Evolutionary conservation across 2,797 vertebrate genomes (phyloP).

Genomic region (Macropus fuliginosus): DNA sequence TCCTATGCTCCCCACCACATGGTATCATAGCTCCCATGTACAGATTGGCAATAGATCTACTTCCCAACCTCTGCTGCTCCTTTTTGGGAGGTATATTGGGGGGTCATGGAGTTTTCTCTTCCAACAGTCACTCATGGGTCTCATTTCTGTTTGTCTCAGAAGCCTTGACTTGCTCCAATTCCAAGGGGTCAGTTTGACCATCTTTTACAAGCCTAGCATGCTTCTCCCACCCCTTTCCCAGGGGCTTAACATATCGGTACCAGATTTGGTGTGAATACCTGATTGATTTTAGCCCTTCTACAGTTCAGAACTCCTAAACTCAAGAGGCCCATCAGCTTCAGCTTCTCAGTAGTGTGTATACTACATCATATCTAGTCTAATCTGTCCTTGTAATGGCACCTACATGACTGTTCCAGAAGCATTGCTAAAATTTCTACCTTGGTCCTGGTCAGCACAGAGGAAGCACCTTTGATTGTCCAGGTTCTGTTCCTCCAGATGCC

Average conservation of each 20-base stretch:
- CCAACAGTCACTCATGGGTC: background rate
- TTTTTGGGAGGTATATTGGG: background rate
- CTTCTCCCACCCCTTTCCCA: background rate
- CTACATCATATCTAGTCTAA: background rate
- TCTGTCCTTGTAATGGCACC: background rate
- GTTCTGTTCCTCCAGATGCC: background rate
- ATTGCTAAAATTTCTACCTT: background rate
- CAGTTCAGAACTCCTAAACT: background rate
- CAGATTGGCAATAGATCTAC: background rate
- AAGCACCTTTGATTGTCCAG: background rate
- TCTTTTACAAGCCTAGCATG: background rate
- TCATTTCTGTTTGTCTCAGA: background rate
- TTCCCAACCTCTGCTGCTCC: background rate
- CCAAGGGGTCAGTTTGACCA: background rate
- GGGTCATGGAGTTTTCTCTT: background rate
- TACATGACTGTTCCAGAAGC: background rate
- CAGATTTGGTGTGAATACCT: background rate
- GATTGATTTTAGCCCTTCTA: background rate
- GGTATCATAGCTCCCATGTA: background rate
- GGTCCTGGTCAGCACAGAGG: background rate
- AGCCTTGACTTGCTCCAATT: background rate
- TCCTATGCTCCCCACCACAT: background rate
- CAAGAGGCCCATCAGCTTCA: background rate
- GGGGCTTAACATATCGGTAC: background rate
- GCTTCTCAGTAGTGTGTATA: background rate